Percentiles rank a stretch among this genome's conserved stretches.
Evolutionary conservation across 2,888 invertebrate genomes (phyloP).

Genomic region (Nephrocerus scutellatus): DNA sequence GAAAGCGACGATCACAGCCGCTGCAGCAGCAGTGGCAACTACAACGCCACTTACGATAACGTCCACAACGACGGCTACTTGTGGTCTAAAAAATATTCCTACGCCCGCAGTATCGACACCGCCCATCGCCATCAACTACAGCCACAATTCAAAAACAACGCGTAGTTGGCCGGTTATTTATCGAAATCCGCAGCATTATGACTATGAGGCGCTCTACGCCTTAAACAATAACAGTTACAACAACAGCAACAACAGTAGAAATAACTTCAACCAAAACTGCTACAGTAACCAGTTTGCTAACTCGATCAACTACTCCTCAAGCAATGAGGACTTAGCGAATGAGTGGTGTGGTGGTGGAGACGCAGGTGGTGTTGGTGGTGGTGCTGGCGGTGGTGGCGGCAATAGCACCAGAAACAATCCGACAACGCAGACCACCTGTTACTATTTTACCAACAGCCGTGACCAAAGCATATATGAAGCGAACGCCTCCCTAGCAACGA

Average conservation of each 20-base stretch:
- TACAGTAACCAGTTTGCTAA: conserved; percentile 43
- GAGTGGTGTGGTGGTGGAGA: conserved; percentile 10
- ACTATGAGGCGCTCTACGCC: conserved; percentile 45
- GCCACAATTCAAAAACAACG: conserved; percentile 45
- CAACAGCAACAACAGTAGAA: conserved; percentile 24
- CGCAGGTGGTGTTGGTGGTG: conserved; percentile 12
- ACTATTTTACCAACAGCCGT: conserved; percentile 40
- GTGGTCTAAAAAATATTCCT: conserved; percentile 1
- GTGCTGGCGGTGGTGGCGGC: conserved; percentile 7
- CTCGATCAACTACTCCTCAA: conserved; percentile 40
- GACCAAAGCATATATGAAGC: conserved; percentile 45
- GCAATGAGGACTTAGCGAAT: conserved; percentile 38
- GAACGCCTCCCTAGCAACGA: too few species aligned
- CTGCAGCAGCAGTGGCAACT: too few species aligned
- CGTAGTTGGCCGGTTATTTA: conserved; percentile 49
- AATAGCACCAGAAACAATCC: conserved; percentile 17
- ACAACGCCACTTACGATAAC: too few species aligned
- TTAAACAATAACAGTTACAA: conserved; percentile 24
- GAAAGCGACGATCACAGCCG: too few species aligned
- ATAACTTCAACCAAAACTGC: conserved; percentile 39
- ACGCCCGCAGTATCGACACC: conserved; percentile 2
- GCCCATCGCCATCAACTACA: conserved; percentile 32
- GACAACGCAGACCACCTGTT: conserved; percentile 38
- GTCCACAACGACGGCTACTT: conserved; percentile 18
- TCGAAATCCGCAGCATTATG: conserved; percentile 46